These are phyloP conservation scores for Luffia ferchaultella DNA, from an alignment of 2,888 invertebrate species.

Conservation along the genomic window DNA sequence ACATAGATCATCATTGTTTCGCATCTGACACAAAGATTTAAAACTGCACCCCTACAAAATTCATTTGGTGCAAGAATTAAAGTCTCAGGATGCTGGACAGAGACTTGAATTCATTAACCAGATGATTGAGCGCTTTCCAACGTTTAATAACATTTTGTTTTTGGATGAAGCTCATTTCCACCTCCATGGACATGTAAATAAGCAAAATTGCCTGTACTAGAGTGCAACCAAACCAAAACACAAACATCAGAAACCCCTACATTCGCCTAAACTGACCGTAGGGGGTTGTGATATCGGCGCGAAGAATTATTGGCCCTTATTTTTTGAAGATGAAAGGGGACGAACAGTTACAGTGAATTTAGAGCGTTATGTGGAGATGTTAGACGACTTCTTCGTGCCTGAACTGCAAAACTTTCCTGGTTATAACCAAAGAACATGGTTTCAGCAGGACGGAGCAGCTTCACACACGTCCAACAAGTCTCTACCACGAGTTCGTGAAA, in stretches of 20 bases:
- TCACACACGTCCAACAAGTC: slow-evolving; percentile 15
- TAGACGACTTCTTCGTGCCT: not conserved
- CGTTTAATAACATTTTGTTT: slow-evolving; percentile 9
- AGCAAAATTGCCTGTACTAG: slow-evolving; percentile 3
- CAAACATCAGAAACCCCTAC: slow-evolving; percentile 6
- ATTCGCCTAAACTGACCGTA: slow-evolving; percentile 7
- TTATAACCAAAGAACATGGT: slow-evolving; percentile 10
- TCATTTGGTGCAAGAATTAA: slow-evolving; percentile 9
- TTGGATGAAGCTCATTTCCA: slow-evolving; percentile 9
- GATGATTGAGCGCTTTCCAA: slow-evolving; percentile 10
- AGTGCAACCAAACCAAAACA: slow-evolving; percentile 3
- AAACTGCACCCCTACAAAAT: slow-evolving; percentile 14
- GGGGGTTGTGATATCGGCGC: slow-evolving; percentile 3
- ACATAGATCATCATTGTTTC: slow-evolving; percentile 7
- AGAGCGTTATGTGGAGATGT: slow-evolving; percentile 1
- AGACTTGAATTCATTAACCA: slow-evolving; percentile 8
- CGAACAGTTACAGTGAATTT: slow-evolving; percentile 3
- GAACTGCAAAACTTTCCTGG: slow-evolving; percentile 12
- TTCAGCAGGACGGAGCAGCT: slow-evolving; percentile 15
- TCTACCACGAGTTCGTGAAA: too few species aligned
- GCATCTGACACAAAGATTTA: slow-evolving; percentile 9
- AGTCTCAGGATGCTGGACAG: slow-evolving; percentile 4
- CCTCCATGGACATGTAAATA: slow-evolving; percentile 7
- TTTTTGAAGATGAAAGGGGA: slow-evolving; percentile 2
- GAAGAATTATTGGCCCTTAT: slow-evolving; percentile 6